Evolutionary conservation across 2,888 invertebrate genomes (phyloP).

Genomic region (Belgica antarctica): DNA sequence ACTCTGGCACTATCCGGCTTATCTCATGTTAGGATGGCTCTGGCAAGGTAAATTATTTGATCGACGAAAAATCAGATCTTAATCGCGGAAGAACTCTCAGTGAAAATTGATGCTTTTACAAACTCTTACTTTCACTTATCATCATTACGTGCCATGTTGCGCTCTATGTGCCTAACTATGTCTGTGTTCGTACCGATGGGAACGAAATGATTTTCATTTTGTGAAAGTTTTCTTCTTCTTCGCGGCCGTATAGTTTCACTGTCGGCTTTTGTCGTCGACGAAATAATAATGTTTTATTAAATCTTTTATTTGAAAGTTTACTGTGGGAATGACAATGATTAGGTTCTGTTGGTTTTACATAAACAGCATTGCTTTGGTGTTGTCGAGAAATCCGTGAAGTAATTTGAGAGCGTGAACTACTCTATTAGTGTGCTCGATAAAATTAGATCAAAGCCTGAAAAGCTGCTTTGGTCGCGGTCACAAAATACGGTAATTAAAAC

Average conservation of each 20-base stretch:
- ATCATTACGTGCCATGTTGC: conserved; percentile 27
- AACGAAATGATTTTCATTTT: background rate
- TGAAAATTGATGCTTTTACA: conserved; percentile 23
- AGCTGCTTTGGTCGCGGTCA: background rate
- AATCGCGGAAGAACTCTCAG: background rate
- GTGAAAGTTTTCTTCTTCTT: conserved; percentile 37
- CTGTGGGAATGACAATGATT: background rate
- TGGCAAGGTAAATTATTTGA: conserved; percentile 60
- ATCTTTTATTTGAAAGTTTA: conserved; percentile 17
- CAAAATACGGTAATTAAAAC: background rate
- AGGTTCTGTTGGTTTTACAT: background rate
- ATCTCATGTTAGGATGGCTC: conserved; percentile 67
- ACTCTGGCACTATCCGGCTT: conserved; percentile 60
- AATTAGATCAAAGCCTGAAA: conserved; percentile 8
- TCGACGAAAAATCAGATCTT: background rate
- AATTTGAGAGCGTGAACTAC: conserved; percentile 1
- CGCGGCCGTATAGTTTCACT: conserved; percentile 9
- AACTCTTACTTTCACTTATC: conserved; percentile 42
- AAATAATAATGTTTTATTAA: background rate
- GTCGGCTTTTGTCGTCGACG: background rate
- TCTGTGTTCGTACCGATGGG: background rate
- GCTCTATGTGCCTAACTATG: background rate
- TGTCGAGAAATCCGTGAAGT: background rate
- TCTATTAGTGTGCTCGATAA: background rate
- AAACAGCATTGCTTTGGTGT: background rate